phyloP scores from a whole-genome alignment of 2,113 vertebrate species.

The Gadus chalcogrammus region DNA sequence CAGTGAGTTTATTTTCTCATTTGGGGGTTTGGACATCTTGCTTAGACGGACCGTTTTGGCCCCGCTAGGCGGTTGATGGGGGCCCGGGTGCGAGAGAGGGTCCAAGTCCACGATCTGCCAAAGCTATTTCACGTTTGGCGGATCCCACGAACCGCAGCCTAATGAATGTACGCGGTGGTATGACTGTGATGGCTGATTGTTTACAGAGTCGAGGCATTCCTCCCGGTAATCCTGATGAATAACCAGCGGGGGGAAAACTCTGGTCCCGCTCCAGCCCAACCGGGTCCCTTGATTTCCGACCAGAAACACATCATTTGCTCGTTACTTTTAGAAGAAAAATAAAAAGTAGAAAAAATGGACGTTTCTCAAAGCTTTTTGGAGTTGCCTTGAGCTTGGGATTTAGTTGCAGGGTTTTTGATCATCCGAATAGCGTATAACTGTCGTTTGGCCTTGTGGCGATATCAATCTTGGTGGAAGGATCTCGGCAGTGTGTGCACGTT shows the following conservation, averaged over 20 bases:
- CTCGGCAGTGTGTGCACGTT: background rate
- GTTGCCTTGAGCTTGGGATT: too few relatives aligned
- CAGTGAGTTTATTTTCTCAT: constrained; percentile 26
- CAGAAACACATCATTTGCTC: constrained; percentile 48
- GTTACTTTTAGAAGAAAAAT: constrained; percentile 21
- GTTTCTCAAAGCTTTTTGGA: too few relatives aligned
- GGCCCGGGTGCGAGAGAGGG: constrained; percentile 22
- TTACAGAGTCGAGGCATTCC: constrained; percentile 60
- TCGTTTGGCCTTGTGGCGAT: too few relatives aligned
- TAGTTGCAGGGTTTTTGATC: too few relatives aligned
- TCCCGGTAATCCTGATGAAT: constrained; percentile 47
- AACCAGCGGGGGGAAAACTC: constrained; percentile 36
- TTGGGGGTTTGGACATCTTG: constrained; percentile 22
- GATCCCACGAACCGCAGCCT: constrained; percentile 54
- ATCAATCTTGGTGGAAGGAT: too few relatives aligned
- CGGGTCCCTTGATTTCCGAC: constrained; percentile 28
- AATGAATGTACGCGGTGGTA: constrained; percentile 52
- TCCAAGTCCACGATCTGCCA: constrained; percentile 44
- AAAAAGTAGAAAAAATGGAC: too few relatives aligned
- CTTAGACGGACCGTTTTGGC: constrained; percentile 33
- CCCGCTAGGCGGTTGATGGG: constrained; percentile 18
- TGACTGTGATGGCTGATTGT: constrained; percentile 58
- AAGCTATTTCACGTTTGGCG: constrained; percentile 64
- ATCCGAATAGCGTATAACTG: too few relatives aligned
- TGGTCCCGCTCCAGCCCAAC: constrained; percentile 37